Base-by-base conservation (phyloP, 2,113 vertebrate species). In the Furnarius figulus region DNA sequence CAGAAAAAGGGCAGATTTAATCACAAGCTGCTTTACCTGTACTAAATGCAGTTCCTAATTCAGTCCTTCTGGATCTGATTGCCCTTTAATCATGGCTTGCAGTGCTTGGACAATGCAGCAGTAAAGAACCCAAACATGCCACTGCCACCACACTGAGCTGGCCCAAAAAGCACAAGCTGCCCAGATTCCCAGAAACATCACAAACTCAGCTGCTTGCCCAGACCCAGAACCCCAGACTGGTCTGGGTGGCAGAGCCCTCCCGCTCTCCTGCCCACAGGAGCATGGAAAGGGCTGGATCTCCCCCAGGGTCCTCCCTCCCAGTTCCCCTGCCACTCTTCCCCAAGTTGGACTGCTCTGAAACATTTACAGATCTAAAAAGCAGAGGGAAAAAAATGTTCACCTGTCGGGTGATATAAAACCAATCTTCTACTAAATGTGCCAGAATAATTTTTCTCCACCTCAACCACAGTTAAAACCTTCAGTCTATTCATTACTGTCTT, bases 401-500 rank as follows among this genome's bases (percentile, higher is more conserved):
- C 96, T 97, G 96, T 96, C 96, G 82, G 95, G 97, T 98, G 95
- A 97, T 97, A 97, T 97, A 98, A 98, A 98, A 97, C 97, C 98
- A 98, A 98, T 98, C 97, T 98, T 97, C 97, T 98, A 87, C 95
- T 97, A 98, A 97, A 97, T 95, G 95, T 97, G 97, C 97, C 97
- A 97, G 97, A 97, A 98, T 98, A 98, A 98, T 98, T 98, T 97
- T 98, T 98, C 93, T 98, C 95, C 88, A 96, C 93, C 96, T 98
- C 97, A 98, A 95, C 96, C 98, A 97, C 93, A 97, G 97, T 97
- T 97, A 97, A 96, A 97, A 90, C 95, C 97, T 97, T 97, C 96
- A 92, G 97, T 97, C 98, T 98, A 97, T 98, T 98, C 98, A 98
- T 98, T 98, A 98, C 98, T 98, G 97, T 98, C 98, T 98, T 98